Evolutionary conservation across 2,797 vertebrate genomes (phyloP).

Genomic region (Apogon hyalosoma): DNA sequence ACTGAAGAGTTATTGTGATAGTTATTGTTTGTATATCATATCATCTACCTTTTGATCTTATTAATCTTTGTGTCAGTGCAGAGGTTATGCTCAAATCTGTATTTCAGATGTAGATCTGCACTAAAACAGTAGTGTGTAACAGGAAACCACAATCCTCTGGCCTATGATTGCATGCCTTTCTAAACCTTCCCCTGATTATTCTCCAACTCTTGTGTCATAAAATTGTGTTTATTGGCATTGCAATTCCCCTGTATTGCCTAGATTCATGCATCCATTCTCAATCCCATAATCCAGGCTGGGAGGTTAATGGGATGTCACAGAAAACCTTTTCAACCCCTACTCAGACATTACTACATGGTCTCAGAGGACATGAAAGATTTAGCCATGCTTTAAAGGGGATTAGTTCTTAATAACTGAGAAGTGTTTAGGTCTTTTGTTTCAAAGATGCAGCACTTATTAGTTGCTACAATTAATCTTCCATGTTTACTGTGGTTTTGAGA

Average conservation of each 20-base stretch:
- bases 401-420: background rate
- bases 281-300: slow-evolving; percentile 13
- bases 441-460: background rate
- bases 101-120: no score
- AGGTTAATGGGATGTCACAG: slow-evolving; percentile 49
- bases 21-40: no score
- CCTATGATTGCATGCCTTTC: no score
- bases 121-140: no score
- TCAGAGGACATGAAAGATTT: slow-evolving; percentile 10
- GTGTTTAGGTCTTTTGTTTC: slow-evolving; percentile 6
- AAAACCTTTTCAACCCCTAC: slow-evolving; percentile 5
- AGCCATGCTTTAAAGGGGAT: slow-evolving; percentile 1
- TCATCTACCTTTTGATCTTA: no score
- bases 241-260: background rate
- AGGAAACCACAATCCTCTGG: no score
- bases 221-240: background rate
- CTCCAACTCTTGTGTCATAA: no score
- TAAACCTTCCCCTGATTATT: no score
- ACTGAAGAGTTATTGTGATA: no score
- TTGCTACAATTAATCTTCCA: slow-evolving; percentile 12
- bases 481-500: background rate
- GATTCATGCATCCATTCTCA: background rate
- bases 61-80: no score
- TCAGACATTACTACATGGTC: background rate
- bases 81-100: no score